These are phyloP conservation scores for Vultur gryphus DNA, from an alignment of 2,797 vertebrate genomes.

Conservation along the genomic window DNA sequence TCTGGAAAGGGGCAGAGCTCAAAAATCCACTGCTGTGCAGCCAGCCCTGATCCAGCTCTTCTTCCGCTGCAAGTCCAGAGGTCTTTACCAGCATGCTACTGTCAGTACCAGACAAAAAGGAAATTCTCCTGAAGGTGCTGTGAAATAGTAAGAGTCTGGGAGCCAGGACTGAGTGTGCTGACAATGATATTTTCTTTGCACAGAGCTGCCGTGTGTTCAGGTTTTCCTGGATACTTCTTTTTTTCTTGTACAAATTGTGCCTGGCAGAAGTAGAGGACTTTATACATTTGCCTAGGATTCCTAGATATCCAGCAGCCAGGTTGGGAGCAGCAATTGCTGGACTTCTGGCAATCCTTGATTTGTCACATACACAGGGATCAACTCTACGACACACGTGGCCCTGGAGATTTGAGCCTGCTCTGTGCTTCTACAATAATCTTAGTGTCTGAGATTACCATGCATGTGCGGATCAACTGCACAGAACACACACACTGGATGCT, in stretches of 20 bases:
- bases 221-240: not conserved
- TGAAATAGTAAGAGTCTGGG: not conserved
- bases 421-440: not conserved
- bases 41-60: not conserved
- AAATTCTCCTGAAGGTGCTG: not conserved
- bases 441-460: not conserved
- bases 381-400: not conserved
- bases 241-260: not conserved
- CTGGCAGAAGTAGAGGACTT: not conserved
- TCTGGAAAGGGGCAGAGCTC: not conserved
- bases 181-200: not conserved
- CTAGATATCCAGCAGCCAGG: not conserved
- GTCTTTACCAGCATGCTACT: not conserved
- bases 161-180: not conserved
- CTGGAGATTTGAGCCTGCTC: not conserved
- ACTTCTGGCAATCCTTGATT: not conserved
- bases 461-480: not conserved
- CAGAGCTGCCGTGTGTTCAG: not conserved
- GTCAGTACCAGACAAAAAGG: not conserved
- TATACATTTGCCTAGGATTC: not conserved
- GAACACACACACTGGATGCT: not conserved
- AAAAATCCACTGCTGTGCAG: not conserved
- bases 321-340: not conserved
- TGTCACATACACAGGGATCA: not conserved
- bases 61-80: not conserved